Percentiles rank a stretch among this genome's conserved stretches.
phyloP scores from a whole-genome alignment of 2,113 vertebrate species.

The Tinamus guttatus region DNA sequence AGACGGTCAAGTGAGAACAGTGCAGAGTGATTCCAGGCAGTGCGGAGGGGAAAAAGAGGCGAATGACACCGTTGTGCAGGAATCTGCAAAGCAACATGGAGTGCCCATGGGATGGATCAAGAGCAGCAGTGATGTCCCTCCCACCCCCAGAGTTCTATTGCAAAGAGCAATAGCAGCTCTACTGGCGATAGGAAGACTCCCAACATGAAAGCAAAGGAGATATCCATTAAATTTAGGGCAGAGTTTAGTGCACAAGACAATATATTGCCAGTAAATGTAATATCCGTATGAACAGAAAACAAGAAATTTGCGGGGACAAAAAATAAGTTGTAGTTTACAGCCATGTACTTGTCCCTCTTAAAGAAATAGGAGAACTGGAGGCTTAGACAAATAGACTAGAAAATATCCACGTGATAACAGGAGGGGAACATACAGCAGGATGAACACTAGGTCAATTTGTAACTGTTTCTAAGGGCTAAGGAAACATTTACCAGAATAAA shows the following conservation, averaged over 20 bases:
- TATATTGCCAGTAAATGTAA: background rate
- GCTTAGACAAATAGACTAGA: conserved; percentile 11
- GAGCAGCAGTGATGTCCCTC: background rate
- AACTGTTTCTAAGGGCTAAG: background rate
- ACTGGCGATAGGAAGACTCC: background rate
- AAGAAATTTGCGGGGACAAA: background rate
- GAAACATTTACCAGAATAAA: background rate
- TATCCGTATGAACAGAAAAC: background rate
- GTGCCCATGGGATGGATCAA: background rate
- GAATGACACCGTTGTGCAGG: background rate
- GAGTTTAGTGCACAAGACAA: background rate
- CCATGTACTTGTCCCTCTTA: background rate
- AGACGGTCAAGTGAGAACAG: background rate
- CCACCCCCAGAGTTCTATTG: background rate
- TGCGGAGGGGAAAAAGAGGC: background rate
- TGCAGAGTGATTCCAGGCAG: rapidly evolving
- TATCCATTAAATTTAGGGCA: background rate
- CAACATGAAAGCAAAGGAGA: background rate
- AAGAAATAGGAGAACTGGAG: background rate
- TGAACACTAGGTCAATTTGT: background rate
- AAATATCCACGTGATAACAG: conserved; percentile 5
- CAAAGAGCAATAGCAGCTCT: background rate
- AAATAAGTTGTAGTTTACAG: background rate
- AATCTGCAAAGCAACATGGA: background rate
- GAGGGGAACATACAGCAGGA: background rate